These are phyloP conservation scores for Echinops telfairi DNA, from an alignment of 2,113 vertebrate genomes.

Conservation along the genomic window DNA sequence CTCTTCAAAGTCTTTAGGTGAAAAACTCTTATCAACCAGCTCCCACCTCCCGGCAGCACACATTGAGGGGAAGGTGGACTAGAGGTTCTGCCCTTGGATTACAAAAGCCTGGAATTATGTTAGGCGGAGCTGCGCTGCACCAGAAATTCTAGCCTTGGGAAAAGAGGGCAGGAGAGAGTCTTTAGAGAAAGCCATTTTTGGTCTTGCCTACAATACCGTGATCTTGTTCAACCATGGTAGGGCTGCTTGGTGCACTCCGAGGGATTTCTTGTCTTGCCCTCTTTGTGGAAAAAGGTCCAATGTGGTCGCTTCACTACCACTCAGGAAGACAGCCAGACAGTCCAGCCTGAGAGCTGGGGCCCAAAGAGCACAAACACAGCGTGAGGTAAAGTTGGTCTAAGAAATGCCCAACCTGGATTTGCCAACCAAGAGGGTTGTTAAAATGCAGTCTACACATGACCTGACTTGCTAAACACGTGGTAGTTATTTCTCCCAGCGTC, in stretches of 20 bases:
- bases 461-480: slow-evolving; percentile 28
- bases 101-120: slow-evolving; percentile 7
- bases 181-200: slow-evolving; percentile 24
- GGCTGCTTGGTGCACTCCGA: not conserved
- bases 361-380: slow-evolving; percentile 47
- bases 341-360: slow-evolving; percentile 42
- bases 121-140: slow-evolving; percentile 23
- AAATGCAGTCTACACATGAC: slow-evolving; percentile 32
- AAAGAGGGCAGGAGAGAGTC: not conserved
- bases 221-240: slow-evolving; percentile 21
- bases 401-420: slow-evolving; percentile 41
- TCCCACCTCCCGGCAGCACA: slow-evolving; percentile 53
- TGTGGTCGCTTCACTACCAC: slow-evolving; percentile 42
- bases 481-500: slow-evolving; percentile 42
- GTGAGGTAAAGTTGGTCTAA: slow-evolving; percentile 58
- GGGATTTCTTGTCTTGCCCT: slow-evolving; percentile 14
- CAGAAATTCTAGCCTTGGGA: slow-evolving; percentile 57
- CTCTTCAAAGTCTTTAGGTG: slow-evolving; percentile 15
- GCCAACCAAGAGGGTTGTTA: slow-evolving; percentile 23
- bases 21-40: slow-evolving; percentile 57
- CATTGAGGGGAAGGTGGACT: slow-evolving; percentile 41
- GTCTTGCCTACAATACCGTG: slow-evolving; percentile 58
- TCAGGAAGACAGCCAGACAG: slow-evolving; percentile 49
- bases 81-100: slow-evolving; percentile 14
- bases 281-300: slow-evolving; percentile 24